phyloP scores from a whole-genome alignment of 1,140 invertebrate genomes.

The Zaprionus davidi region DNA sequence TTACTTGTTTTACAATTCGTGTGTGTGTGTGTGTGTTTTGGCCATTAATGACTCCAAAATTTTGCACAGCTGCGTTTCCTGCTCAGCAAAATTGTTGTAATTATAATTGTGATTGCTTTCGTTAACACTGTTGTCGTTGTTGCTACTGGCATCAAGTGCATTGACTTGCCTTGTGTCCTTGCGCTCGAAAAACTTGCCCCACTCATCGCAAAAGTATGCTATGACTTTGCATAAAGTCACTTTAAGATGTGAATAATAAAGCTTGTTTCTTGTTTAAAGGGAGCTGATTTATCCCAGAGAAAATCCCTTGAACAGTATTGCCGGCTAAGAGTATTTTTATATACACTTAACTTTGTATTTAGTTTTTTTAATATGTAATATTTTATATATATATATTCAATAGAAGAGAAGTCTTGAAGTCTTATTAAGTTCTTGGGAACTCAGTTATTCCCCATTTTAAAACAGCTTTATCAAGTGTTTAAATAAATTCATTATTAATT shows the following conservation, averaged over 20 bases:
- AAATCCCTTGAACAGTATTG: not conserved
- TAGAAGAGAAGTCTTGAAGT: too few species aligned
- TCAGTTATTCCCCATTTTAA: not conserved
- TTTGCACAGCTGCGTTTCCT: conserved; percentile 40
- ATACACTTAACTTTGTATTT: too few species aligned
- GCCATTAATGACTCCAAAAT: conserved; percentile 60
- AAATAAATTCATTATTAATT: too few species aligned
- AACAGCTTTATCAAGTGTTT: too few species aligned
- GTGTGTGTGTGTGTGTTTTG: conserved; percentile 34
- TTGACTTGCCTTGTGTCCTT: conserved; percentile 42
- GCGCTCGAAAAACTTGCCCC: not conserved
- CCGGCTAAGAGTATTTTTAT: too few species aligned
- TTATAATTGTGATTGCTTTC: conserved; percentile 10
- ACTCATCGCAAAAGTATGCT: conserved; percentile 48
- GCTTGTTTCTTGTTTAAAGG: not conserved
- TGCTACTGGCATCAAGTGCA: conserved; percentile 35
- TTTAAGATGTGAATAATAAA: conserved; percentile 18
- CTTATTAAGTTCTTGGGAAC: not conserved
- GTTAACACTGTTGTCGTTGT: not conserved
- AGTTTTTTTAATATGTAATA: too few species aligned
- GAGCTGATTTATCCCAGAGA: not conserved
- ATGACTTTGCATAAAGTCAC: conserved; percentile 23
- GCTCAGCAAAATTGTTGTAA: conserved; percentile 30
- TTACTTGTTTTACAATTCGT: conserved; percentile 47
- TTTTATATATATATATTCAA: too few species aligned